phyloP scores from a whole-genome alignment of 2,113 vertebrate species.

The Ancistrus triradiatus region DNA sequence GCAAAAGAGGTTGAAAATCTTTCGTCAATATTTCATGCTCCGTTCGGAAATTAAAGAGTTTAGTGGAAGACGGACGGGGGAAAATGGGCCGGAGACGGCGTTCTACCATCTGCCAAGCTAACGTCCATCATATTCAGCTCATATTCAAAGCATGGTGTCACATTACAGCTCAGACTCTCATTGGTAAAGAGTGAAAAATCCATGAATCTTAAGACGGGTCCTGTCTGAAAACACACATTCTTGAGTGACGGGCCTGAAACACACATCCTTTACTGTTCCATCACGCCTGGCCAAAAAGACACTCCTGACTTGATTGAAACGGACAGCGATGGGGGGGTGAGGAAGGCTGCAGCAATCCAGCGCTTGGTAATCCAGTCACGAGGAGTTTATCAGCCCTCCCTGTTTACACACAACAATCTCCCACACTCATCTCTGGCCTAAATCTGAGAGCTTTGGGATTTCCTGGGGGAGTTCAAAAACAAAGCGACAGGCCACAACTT shows the following conservation, averaged over 20 bases:
- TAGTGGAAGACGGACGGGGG: slow-evolving; percentile 37
- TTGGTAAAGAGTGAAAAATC: slow-evolving; percentile 6
- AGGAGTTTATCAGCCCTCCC: slow-evolving; percentile 48
- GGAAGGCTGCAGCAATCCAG: slow-evolving; percentile 27
- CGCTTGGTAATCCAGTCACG: slow-evolving; percentile 45
- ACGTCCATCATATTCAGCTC: slow-evolving; percentile 1
- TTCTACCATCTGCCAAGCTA: slow-evolving; percentile 15
- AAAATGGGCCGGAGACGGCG: slow-evolving; percentile 30
- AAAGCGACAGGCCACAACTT: slow-evolving; percentile 48
- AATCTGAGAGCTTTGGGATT: slow-evolving; percentile 47
- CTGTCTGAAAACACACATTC: slow-evolving; percentile 9
- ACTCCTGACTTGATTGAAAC: slow-evolving; percentile 36
- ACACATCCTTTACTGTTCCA: slow-evolving; percentile 33
- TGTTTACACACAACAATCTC: slow-evolving; percentile 53
- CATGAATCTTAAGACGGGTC: slow-evolving; percentile 14
- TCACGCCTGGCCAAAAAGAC: slow-evolving; percentile 31
- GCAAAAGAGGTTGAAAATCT: slow-evolving; percentile 66
- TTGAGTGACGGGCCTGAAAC: slow-evolving; percentile 8
- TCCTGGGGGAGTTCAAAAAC: slow-evolving; percentile 51
- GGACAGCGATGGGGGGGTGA: slow-evolving; percentile 12
- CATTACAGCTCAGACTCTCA: background rate
- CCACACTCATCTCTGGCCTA: slow-evolving; percentile 48
- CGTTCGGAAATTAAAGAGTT: slow-evolving; percentile 64
- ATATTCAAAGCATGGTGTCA: background rate
- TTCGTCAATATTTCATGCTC: slow-evolving; percentile 71